Base-by-base conservation (phyloP, 2,797 vertebrate species). In the Pipistrellus nathusii region DNA sequence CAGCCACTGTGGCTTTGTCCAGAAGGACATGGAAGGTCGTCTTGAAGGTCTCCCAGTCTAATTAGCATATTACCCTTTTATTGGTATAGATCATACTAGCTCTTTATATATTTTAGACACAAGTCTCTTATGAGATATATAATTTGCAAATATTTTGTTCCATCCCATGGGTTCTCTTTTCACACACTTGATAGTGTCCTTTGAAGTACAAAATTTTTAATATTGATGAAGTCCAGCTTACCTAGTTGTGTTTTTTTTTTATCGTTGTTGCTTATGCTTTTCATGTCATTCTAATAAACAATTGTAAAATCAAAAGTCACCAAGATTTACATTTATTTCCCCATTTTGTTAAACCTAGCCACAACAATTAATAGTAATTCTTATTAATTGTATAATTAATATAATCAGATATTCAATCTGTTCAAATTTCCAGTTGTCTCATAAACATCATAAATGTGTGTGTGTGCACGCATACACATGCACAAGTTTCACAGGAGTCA, bases 391-490 rank as follows among this genome's bases (percentile, higher is more conserved):
- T 44, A 44, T 44, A 44, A 44, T 85, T 88, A 90, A 44, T 78
- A 82, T 81, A 44, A 85, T n/a, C 8, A 44, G 77, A 20, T 88
- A 81, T 87, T 83, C 14, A 48, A 27, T 21, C 64, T 90, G 32
- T 75, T 97, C 30, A 87, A 32, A 88, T 90, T 92, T 92, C n/a
- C 20, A 73, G 64, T 59, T 92, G n/a, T 92, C 25, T 93, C 23
- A 72, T 80, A 80, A 72, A 76, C 91, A n/a, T 86, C 46, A 93
- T 20, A 87, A 57, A 72, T 91, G 18, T 21, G 15, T 88, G 23
- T 86, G 30, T 89, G 25, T 55, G 27, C 64, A 6, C 46, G 46
- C n/a, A 32, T 20, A 10, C 11, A 8, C 41, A 71, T 25, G 4
- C 72, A 90, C 90, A 95, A 38, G 8, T 95, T 97, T 27, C 23